Evolutionary conservation across 2,113 vertebrate species (phyloP), one percentile per base, ranked within the genome.

Genomic region (Catharus bicknelli): DNA sequence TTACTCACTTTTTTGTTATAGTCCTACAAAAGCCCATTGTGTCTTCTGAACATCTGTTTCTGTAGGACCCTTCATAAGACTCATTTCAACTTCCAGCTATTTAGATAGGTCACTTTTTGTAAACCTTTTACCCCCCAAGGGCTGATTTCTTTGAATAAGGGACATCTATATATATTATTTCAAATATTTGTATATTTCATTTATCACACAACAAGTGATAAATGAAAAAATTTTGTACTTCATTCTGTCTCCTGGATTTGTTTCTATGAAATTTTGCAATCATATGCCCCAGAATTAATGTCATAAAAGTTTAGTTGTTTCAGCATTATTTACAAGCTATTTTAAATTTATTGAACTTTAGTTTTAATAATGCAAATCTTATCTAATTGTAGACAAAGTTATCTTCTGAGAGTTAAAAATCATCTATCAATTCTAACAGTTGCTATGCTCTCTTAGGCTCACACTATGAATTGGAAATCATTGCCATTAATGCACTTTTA

Each of bases 401-500:
- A 54, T 78, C 53, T 89, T 84, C 61, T 66, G 64, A 75, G 55
- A 88, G 16, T 53, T 92, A 91, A 82, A 70, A 69, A 57, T 69
- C 36, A 2, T 83, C 88, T 68, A 62, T 79, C 66, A 80, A 45
- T 79, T 90, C 34, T 76, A 95, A 69, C 3, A 57, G 42, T 85
- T 57, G 9, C n/a, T 86, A 38, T 59, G 17, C 36, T 94, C 74
- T 81, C 36, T 92, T 91, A 86, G 45, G 30, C 42, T 90, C 25
- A 36, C 50, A 59, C 18, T 18, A 42, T 86, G 51, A 91, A 94
- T 87, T 92, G 91, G 43, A 85, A 94, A 91, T 91, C 30, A 53
- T 69, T 94, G 16, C 3, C 74, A 94, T 93, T 85, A 95, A 86
- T 84, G 48, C 18, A 77, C 50, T 86, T 94, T 85, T 95, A 95